Conservation (phyloP, 2,888 invertebrate genomes). For the Drosophila monieri region DNA sequence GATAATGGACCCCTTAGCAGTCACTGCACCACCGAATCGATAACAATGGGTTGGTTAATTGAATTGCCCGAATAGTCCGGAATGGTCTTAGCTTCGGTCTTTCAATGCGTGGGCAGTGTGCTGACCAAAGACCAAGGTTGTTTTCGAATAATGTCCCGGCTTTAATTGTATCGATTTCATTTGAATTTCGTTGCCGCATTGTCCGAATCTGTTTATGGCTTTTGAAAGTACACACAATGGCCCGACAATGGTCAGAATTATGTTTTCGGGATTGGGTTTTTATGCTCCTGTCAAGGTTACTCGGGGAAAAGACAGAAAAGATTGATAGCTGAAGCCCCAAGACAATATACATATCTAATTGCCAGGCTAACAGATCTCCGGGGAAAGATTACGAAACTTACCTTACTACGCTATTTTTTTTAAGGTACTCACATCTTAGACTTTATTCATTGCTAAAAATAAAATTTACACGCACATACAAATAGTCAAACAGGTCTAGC, state of each 20-base stretch:
- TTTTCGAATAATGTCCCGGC: conserved; percentile 58
- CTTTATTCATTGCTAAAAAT: conserved; percentile 51
- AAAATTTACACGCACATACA: conserved; percentile 60
- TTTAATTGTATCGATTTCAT: conserved; percentile 50
- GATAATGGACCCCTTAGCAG: conserved; percentile 44
- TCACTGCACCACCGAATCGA: conserved; percentile 12
- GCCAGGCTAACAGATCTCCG: conserved; percentile 5
- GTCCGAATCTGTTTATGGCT: conserved; percentile 20
- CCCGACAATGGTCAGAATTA: conserved; percentile 13
- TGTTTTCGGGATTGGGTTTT: conserved; percentile 26
- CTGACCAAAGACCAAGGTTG: conserved; percentile 52
- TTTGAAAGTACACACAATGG: conserved; percentile 24
- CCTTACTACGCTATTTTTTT: not conserved
- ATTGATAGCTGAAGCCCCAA: conserved; percentile 8
- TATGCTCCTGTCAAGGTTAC: conserved; percentile 52
- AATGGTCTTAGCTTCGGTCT: conserved; percentile 43
- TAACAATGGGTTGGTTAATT: conserved; percentile 67
- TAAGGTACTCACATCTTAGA: conserved; percentile 39
- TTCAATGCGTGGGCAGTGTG: conserved; percentile 62
- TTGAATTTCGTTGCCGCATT: conserved; percentile 35
- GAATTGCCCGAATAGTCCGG: conserved; percentile 54
- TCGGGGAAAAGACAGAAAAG: conserved; percentile 9
- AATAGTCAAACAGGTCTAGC: conserved; percentile 69
- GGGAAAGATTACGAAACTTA: conserved; percentile 9
- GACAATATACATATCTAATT: not conserved